These are phyloP conservation scores for Eupsilia transversa DNA, from an alignment of 2,888 invertebrate species.

Conservation along the genomic window DNA sequence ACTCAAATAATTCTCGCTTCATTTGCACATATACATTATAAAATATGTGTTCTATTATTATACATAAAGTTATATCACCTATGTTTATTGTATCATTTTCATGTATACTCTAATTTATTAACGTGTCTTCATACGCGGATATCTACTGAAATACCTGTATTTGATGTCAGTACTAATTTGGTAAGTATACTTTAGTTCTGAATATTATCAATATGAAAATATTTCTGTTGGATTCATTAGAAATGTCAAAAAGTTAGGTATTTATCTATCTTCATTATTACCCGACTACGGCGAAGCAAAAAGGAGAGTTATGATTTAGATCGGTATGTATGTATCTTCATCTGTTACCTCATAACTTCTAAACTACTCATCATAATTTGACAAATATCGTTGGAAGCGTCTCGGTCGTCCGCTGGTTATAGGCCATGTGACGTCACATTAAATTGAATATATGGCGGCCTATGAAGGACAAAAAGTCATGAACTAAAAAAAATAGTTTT, in stretches of 20 bases:
- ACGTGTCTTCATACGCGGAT: conserved; percentile 62
- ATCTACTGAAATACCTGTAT: conserved; percentile 35
- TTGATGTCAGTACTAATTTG: conserved; percentile 41
- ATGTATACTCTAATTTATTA: conserved; percentile 67
- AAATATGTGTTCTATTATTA: conserved; percentile 34
- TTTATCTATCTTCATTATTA: not conserved
- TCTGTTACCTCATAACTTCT: too few species aligned
- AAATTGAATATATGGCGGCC: too few species aligned
- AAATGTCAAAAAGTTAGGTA: too few species aligned
- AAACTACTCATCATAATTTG: too few species aligned
- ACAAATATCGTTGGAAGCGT: too few species aligned
- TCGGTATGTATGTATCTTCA: too few species aligned
- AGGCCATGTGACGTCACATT: too few species aligned
- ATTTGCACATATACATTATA: conserved; percentile 43
- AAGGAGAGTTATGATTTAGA: too few species aligned
- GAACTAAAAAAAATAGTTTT: too few species aligned
- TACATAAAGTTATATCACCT: conserved; percentile 51
- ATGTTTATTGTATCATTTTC: conserved; percentile 73
- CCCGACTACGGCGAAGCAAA: too few species aligned
- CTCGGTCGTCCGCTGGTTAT: too few species aligned
- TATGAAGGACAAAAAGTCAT: too few species aligned
- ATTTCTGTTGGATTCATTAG: not conserved
- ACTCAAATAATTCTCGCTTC: conserved; percentile 32
- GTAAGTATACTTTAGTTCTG: conserved; percentile 29
- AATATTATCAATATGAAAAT: conserved; percentile 1